Conservation (phyloP, 2,888 invertebrate genomes). For the Caenorhabditis panamensis region DNA sequence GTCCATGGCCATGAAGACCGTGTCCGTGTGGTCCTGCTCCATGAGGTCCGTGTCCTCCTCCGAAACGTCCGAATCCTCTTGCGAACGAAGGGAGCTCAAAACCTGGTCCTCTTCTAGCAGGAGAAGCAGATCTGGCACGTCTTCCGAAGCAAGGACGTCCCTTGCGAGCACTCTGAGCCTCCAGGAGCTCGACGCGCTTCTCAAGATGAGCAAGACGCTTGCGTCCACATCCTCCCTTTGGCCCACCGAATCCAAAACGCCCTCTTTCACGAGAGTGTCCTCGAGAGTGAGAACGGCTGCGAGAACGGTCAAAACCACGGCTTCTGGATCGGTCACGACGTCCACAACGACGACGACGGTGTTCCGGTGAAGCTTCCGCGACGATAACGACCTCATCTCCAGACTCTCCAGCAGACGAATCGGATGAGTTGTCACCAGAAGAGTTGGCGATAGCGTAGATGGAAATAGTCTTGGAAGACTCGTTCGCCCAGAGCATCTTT, state of each 20-base stretch:
- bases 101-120: slow-evolving; percentile 6
- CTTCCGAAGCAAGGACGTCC: slow-evolving; percentile 27
- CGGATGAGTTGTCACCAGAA: slow-evolving; percentile 23
- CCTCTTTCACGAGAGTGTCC: slow-evolving; percentile 2
- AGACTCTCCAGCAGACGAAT: slow-evolving; percentile 29
- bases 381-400: slow-evolving; percentile 14
- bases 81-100: neutral
- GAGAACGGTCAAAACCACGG: slow-evolving; percentile 30
- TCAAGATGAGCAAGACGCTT: slow-evolving; percentile 13
- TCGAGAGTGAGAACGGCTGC: slow-evolving; percentile 24
- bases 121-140: slow-evolving; percentile 40
- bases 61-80: slow-evolving; percentile 22
- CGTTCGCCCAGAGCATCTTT: neutral
- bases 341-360: slow-evolving; percentile 10
- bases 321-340: slow-evolving; percentile 22
- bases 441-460: slow-evolving; percentile 24
- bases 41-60: slow-evolving; percentile 4
- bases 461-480: neutral
- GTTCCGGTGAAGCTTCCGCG: neutral
- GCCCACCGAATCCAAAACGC: slow-evolving; percentile 3
- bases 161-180: slow-evolving; percentile 5
- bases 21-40: neutral
- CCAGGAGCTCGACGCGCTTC: slow-evolving; percentile 4
- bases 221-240: neutral
- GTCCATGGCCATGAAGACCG: neutral